These are phyloP conservation scores for Ochropacha duplaris DNA, from an alignment of 2,888 invertebrate genomes.

Conservation along the genomic window DNA sequence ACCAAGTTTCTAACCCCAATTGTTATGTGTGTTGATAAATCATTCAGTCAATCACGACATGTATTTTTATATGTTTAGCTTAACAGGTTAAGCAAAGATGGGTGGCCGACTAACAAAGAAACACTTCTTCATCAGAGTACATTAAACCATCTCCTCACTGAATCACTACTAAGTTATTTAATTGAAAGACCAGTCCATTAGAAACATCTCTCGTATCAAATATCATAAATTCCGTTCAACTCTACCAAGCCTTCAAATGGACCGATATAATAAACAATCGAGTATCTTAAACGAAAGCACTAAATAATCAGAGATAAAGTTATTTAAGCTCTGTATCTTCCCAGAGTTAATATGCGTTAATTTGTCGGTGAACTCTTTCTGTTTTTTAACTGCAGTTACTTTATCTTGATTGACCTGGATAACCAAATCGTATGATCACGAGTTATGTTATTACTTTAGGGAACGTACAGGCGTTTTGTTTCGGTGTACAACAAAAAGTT, in stretches of 20 bases:
- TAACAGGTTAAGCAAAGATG: too few species aligned
- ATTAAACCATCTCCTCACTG: not conserved
- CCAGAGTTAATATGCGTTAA: conserved; percentile 39
- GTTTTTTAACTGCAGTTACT: conserved; percentile 43
- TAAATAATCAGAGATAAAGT: conserved; percentile 32
- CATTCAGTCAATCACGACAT: too few species aligned
- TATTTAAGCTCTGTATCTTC: conserved; percentile 28
- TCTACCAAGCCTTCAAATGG: conserved; percentile 25
- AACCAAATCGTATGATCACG: conserved; percentile 37
- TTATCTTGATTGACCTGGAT: conserved; percentile 52
- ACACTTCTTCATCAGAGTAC: not conserved
- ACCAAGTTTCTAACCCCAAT: too few species aligned
- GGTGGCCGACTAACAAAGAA: not conserved
- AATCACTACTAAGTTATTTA: not conserved
- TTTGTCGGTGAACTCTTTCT: conserved; percentile 51
- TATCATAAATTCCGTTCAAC: conserved; percentile 6
- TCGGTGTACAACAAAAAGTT: not conserved
- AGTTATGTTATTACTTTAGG: conserved; percentile 4
- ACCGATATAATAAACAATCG: conserved; percentile 30
- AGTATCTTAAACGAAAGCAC: conserved; percentile 41
- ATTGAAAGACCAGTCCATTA: not conserved
- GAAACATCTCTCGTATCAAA: not conserved
- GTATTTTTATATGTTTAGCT: too few species aligned
- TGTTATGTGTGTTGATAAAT: too few species aligned
- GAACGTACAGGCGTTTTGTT: not conserved